phyloP scores from a whole-genome alignment of 2,113 vertebrate genomes.

The Podarcis raffonei region DNA sequence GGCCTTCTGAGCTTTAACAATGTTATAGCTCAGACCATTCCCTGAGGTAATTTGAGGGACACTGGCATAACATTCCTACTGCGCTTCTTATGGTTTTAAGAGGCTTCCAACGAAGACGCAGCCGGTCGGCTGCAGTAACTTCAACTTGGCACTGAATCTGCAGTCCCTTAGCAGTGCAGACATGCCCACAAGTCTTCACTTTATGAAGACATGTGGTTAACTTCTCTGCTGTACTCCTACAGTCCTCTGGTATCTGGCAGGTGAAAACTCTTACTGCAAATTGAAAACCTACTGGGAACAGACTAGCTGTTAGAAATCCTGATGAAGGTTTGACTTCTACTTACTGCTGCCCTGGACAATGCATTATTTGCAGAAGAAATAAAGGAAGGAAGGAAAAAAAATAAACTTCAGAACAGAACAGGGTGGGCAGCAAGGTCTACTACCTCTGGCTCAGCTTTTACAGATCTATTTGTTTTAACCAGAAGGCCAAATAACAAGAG shows the following conservation, averaged over 20 bases:
- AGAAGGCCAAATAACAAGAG: not conserved
- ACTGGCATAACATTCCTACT: not conserved
- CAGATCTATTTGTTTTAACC: not conserved
- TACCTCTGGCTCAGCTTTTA: not conserved
- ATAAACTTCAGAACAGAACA: not conserved
- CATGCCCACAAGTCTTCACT: not conserved
- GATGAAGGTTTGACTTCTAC: not conserved
- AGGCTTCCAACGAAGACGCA: not conserved
- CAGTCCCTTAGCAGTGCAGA: not conserved
- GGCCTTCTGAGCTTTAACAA: not conserved
- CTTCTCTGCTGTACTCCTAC: not conserved
- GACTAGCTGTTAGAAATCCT: not conserved
- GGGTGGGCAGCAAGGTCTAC: not conserved
- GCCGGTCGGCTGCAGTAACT: not conserved
- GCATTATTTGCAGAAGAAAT: not conserved
- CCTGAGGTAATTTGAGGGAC: not conserved
- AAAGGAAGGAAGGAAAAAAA: not conserved
- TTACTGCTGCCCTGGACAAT: not conserved
- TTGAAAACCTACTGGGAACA: not conserved
- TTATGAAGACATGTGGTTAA: not conserved
- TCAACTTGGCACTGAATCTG: not conserved
- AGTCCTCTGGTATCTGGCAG: not conserved
- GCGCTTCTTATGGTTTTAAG: not conserved
- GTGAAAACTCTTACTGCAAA: not conserved
- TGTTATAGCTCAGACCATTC: not conserved